Conservation (phyloP, 2,113 vertebrate genomes). For the Pardalotus punctatus region DNA sequence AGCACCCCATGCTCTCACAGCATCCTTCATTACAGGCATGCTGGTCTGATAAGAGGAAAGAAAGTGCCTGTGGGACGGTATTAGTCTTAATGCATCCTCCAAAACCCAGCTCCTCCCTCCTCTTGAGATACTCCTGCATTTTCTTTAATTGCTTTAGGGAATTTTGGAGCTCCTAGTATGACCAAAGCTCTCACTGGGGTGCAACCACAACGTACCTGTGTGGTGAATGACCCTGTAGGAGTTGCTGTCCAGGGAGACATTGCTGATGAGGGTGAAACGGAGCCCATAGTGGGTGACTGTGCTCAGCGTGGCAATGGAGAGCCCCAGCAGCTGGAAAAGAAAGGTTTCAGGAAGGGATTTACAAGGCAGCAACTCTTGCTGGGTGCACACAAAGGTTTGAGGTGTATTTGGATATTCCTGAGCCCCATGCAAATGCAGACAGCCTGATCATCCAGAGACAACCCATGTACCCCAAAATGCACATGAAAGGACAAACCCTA, state of each 20-base stretch:
- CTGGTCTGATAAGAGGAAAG: accelerated
- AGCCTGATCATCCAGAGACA: not conserved
- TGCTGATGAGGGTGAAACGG: slow-evolving; percentile 54
- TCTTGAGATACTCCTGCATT: not conserved
- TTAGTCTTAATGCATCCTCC: not conserved
- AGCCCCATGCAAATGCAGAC: not conserved
- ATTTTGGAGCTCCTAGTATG: not conserved
- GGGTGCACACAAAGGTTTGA: not conserved
- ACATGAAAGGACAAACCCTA: not conserved
- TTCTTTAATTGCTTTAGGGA: not conserved
- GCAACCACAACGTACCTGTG: not conserved
- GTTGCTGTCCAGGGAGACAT: slow-evolving; percentile 12
- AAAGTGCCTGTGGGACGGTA: not conserved
- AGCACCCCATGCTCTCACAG: not conserved
- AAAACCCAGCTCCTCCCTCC: not conserved
- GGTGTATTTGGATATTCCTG: not conserved
- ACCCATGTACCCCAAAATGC: not conserved
- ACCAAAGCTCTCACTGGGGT: not conserved
- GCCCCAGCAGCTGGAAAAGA: slow-evolving; percentile 62
- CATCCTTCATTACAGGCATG: not conserved
- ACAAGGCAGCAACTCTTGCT: not conserved
- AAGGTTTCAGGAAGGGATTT: not conserved
- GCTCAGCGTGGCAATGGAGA: slow-evolving; percentile 38
- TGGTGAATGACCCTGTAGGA: slow-evolving; percentile 40
- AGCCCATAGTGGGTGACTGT: slow-evolving; percentile 42